Conservation (phyloP, 2,113 vertebrate genomes). For the Xyrauchen texanus region DNA sequence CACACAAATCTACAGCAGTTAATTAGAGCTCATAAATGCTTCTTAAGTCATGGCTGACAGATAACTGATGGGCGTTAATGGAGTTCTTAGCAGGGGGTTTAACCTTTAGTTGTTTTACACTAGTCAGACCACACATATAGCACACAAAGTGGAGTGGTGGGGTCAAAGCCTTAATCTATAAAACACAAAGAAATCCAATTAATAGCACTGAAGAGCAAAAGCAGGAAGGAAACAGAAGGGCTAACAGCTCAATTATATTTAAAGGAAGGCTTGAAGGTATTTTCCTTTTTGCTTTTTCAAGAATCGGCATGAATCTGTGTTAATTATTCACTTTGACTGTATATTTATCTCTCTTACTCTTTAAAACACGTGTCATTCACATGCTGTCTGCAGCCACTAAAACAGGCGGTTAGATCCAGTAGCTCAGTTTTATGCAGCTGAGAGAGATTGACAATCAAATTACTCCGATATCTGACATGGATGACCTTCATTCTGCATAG, state of each 20-base stretch:
- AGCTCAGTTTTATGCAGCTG: no score
- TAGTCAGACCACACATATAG: slow-evolving; percentile 38
- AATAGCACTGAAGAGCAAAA: slow-evolving; percentile 12
- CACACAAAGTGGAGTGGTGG: not conserved
- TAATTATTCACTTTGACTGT: not conserved
- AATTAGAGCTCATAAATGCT: slow-evolving; percentile 75
- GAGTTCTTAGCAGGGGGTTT: slow-evolving; percentile 50
- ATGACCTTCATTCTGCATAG: no score
- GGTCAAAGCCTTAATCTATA: slow-evolving; percentile 34
- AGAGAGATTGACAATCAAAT: no score
- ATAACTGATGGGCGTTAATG: slow-evolving; percentile 64
- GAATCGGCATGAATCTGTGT: no score
- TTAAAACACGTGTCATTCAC: no score
- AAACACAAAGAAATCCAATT: slow-evolving; percentile 37
- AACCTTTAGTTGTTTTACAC: slow-evolving; percentile 51
- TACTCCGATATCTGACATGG: no score
- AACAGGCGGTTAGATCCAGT: no score
- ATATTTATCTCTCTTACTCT: not conserved
- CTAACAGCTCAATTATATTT: not conserved
- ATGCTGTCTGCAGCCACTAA: no score
- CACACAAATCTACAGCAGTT: slow-evolving; percentile 64
- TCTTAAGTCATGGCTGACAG: slow-evolving; percentile 61
- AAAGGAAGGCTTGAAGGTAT: not conserved
- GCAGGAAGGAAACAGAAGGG: slow-evolving; percentile 25
- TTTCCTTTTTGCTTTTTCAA: not conserved